These are phyloP conservation scores for Pedionomus torquatus DNA, from an alignment of 2,113 vertebrate species.

Conservation along the genomic window DNA sequence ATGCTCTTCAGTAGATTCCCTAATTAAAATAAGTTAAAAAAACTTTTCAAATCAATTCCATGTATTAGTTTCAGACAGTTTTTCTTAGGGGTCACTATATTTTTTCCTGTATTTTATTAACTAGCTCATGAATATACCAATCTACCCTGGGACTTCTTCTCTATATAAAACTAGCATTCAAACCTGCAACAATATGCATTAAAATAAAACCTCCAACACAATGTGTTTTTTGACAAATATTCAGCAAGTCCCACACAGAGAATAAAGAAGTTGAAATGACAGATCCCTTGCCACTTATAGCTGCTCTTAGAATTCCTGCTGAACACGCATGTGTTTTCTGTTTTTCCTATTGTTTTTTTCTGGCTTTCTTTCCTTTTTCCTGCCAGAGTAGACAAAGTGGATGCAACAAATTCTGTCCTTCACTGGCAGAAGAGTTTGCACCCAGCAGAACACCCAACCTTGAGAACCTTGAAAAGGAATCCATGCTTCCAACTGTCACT, in stretches of 20 bases:
- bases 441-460: neutral
- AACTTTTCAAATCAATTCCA: neutral
- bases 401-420: neutral
- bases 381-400: rapidly evolving
- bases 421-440: neutral
- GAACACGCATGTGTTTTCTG: neutral
- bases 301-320: neutral
- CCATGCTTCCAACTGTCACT: neutral
- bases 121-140: neutral
- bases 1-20: neutral
- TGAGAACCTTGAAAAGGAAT: neutral
- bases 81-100: neutral
- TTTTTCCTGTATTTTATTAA: neutral
- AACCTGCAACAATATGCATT: neutral
- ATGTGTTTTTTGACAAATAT: neutral
- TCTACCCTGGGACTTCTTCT: neutral
- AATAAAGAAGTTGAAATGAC: neutral
- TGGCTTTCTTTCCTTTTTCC: neutral
- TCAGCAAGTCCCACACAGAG: neutral
- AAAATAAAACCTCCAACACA: neutral
- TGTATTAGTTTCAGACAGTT: neutral
- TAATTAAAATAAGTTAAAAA: neutral
- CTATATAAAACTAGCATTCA: neutral
- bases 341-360: neutral
- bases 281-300: neutral